These are phyloP conservation scores for Pomacea maculata DNA, from an alignment of 1,140 invertebrate species.

Conservation along the genomic window DNA sequence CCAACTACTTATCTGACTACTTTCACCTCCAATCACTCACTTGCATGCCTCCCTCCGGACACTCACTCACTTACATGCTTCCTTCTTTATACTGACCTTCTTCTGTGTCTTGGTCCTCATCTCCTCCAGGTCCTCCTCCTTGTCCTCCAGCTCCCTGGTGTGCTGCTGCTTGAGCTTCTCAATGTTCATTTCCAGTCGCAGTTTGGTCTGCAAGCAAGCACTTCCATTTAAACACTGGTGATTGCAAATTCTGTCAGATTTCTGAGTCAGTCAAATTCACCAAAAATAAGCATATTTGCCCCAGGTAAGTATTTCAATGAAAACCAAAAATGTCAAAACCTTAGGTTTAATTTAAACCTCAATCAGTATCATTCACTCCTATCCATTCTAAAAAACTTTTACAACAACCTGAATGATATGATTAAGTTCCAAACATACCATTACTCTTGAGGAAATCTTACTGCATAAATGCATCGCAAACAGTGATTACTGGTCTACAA, in stretches of 20 bases:
- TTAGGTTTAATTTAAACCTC: too few species aligned
- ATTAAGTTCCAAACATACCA: too few species aligned
- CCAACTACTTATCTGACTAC: not conserved
- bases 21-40: too few species aligned
- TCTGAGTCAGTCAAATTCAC: not conserved
- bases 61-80: slow-evolving; percentile 47
- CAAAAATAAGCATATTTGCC: too few species aligned
- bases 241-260: not conserved
- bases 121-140: slow-evolving; percentile 93
- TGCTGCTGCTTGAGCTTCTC: slow-evolving; percentile 88
- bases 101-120: slow-evolving; percentile 86
- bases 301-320: too few species aligned
- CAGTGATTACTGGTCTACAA: too few species aligned
- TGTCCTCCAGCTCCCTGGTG: slow-evolving; percentile 84
- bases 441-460: too few species aligned
- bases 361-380: too few species aligned
- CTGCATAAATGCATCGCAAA: too few species aligned
- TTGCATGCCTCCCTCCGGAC: not conserved
- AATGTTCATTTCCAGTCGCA: slow-evolving; percentile 89
- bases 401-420: too few species aligned
- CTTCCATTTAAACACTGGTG: not conserved
- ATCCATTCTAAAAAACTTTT: too few species aligned
- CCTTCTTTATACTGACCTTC: slow-evolving; percentile 74
- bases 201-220: slow-evolving; percentile 73
- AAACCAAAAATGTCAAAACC: too few species aligned